phyloP scores from a whole-genome alignment of 2,888 invertebrate genomes.

The Drosophila longiperda region DNA sequence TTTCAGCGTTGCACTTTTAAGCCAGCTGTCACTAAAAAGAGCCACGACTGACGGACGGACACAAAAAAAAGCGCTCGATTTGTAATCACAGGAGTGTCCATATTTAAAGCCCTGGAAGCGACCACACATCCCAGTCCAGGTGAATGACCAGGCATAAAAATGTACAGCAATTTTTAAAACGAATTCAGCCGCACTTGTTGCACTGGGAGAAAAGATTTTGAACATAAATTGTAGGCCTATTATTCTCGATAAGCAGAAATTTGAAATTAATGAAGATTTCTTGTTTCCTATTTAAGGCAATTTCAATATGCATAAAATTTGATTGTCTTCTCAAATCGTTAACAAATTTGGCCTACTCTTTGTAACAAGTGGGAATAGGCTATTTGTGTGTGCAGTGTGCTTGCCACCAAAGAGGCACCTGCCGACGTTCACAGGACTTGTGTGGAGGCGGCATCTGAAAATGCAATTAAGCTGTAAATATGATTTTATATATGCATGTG shows the following conservation, averaged over 20 bases:
- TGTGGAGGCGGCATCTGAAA: slow-evolving; percentile 67
- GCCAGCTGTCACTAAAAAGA: slow-evolving; percentile 57
- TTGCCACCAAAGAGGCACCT: slow-evolving; percentile 49
- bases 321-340: not conserved
- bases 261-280: not conserved
- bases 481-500: slow-evolving; percentile 15
- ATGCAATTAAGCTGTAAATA: slow-evolving; percentile 75
- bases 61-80: slow-evolving; percentile 10
- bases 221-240: too few species aligned
- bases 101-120: slow-evolving; percentile 39
- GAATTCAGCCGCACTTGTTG: slow-evolving; percentile 41
- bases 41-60: slow-evolving; percentile 6
- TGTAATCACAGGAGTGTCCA: slow-evolving; percentile 51
- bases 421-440: slow-evolving; percentile 61
- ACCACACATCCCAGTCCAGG: slow-evolving; percentile 3
- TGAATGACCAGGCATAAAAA: slow-evolving; percentile 60
- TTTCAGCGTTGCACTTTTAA: slow-evolving; percentile 55
- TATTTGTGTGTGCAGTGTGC: slow-evolving; percentile 52
- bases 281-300: not conserved
- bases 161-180: slow-evolving; percentile 76
- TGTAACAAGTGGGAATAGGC: not conserved
- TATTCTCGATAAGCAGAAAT: not conserved
- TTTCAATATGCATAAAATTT: not conserved
- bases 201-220: slow-evolving; percentile 38
- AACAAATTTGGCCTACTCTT: not conserved